Evolutionary conservation across 2,888 invertebrate species (phyloP).

Genomic region (Athrips mouffetella): DNA sequence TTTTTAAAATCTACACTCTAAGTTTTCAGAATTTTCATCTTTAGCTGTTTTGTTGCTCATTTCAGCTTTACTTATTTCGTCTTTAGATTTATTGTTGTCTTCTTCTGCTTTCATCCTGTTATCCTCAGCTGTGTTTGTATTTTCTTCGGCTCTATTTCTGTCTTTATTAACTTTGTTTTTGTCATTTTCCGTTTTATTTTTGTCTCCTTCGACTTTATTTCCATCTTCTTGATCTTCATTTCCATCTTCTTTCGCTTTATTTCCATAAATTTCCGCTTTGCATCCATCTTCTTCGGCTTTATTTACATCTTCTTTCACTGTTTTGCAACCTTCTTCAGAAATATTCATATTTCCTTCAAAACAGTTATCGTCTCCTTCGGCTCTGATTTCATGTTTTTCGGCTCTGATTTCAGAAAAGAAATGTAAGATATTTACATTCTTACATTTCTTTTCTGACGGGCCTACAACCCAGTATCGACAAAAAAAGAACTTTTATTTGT

Average conservation of each 20-base stretch:
- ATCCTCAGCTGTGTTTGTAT: not conserved
- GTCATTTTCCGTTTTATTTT: not conserved
- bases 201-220: not conserved
- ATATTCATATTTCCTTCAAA: not conserved
- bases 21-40: too few species aligned
- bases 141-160: not conserved
- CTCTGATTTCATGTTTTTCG: not conserved
- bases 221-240: not conserved
- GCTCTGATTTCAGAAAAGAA: too few species aligned
- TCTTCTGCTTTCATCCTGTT: not conserved
- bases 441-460: slow-evolving; percentile 18
- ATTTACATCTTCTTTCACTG: not conserved
- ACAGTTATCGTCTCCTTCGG: not conserved
- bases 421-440: too few species aligned
- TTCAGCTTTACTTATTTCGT: not conserved
- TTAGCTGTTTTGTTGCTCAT: not conserved
- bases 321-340: too few species aligned
- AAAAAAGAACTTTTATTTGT: slow-evolving; percentile 17
- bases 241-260: not conserved
- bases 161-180: not conserved
- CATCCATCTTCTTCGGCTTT: not conserved
- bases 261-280: not conserved
- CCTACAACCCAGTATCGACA: slow-evolving; percentile 16
- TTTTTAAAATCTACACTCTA: not conserved
- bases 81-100: not conserved